Percentiles rank a stretch among this genome's conserved stretches.
Evolutionary conservation across 2,797 vertebrate species (phyloP).

Genomic region (Lindbergichthys nudifrons): DNA sequence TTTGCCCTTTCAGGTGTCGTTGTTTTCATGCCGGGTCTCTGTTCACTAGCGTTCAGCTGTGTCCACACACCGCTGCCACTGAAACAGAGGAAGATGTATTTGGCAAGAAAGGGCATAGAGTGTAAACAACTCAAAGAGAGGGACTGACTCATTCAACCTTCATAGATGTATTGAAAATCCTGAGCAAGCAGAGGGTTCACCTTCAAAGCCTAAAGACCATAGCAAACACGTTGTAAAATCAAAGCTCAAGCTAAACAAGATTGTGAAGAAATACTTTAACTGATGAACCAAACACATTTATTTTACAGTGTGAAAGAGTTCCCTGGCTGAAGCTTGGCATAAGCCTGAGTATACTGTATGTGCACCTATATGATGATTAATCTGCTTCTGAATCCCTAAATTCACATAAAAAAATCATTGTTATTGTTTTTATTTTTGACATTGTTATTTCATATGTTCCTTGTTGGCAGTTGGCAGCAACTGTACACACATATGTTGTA

Average conservation of each 20-base stretch:
- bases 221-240: constrained; percentile 9
- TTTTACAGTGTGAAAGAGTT: neutral
- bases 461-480: constrained; percentile 8
- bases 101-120: constrained; percentile 3
- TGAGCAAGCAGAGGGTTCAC: neutral
- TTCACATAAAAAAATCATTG: constrained; percentile 3
- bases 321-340: constrained; percentile 6
- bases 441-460: constrained; percentile 39
- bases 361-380: constrained; percentile 17
- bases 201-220: constrained; percentile 18
- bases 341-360: constrained; percentile 21
- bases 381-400: constrained; percentile 21
- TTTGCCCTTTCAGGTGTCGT: constrained; percentile 1
- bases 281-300: constrained; percentile 10
- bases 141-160: constrained; percentile 18
- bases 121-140: constrained; percentile 16
- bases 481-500: constrained; percentile 8
- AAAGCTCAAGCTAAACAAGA: constrained; percentile 3
- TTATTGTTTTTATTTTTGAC: constrained; percentile 24
- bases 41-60: constrained; percentile 25
- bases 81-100: constrained; percentile 2
- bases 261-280: neutral
- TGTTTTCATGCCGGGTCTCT: constrained; percentile 8
- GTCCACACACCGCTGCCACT: constrained; percentile 38
- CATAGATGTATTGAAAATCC: neutral